A percentile compares a stretch with the other conserved stretches of the same genome.
These are phyloP conservation scores for Lepus europaeus DNA, from an alignment of 2,113 vertebrate species.

Conservation along the genomic window DNA sequence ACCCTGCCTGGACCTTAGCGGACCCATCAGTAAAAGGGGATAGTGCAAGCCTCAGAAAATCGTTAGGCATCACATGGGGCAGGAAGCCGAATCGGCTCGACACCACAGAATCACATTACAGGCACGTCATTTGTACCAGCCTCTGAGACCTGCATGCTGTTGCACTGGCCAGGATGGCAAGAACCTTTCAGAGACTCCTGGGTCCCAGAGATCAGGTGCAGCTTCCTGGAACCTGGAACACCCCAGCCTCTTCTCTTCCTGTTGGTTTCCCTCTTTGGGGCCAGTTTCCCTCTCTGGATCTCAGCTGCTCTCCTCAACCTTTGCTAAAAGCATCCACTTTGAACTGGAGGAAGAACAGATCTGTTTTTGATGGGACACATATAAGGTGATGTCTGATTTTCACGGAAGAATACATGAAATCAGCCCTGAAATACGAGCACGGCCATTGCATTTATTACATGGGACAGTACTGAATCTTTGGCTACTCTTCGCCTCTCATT, in stretches of 20 bases:
- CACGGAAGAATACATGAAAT: background rate
- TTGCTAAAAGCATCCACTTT: background rate
- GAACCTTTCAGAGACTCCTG: background rate
- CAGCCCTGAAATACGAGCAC: background rate
- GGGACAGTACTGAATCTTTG: background rate
- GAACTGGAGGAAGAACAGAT: background rate
- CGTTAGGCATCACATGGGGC: background rate
- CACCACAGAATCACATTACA: background rate
- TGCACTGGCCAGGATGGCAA: background rate
- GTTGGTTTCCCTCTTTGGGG: background rate
- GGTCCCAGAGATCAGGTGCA: background rate
- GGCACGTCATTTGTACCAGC: too few relatives aligned
- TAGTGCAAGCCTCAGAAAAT: background rate
- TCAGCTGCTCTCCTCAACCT: background rate
- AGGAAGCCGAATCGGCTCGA: background rate
- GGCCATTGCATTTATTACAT: background rate
- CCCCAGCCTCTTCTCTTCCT: background rate
- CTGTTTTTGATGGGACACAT: background rate
- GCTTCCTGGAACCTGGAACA: background rate
- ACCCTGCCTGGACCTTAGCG: background rate
- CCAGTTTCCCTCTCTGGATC: background rate
- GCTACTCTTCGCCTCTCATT: background rate
- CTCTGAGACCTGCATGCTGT: background rate
- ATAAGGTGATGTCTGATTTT: constrained; percentile 2
- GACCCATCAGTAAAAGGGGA: background rate